Percentiles rank a stretch among this genome's conserved stretches.
Evolutionary conservation across 1,140 invertebrate genomes (phyloP).

Genomic region (Hesperophylax magnus): DNA sequence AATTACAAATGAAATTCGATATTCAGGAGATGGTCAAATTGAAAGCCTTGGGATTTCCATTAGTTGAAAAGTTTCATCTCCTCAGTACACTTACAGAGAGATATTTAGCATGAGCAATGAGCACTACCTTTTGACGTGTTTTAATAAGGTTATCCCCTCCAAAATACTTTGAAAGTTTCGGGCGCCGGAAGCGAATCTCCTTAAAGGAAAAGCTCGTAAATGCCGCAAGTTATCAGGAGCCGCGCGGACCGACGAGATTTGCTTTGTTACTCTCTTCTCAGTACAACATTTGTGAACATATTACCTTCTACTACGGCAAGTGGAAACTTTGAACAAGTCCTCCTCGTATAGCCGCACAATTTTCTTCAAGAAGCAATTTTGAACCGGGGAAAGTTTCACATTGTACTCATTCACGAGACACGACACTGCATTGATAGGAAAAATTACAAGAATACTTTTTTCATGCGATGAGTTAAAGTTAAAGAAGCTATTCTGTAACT

Average conservation of each 20-base stretch:
- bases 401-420: background rate
- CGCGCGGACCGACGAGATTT: conserved; percentile 1
- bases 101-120: conserved; percentile 55
- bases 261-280: background rate
- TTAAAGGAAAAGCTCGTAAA: conserved; percentile 4
- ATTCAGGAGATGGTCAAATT: conserved; percentile 20
- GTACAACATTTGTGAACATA: conserved; percentile 24
- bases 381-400: background rate
- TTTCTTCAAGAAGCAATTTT: conserved; percentile 30
- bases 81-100: conserved; percentile 18
- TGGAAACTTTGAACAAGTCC: conserved; percentile 18
- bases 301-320: background rate
- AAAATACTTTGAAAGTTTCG: conserved; percentile 32
- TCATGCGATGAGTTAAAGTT: no score
- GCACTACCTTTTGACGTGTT: conserved; percentile 52
- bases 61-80: conserved; percentile 18
- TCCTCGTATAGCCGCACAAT: background rate
- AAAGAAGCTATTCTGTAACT: no score
- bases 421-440: no score
- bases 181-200: conserved; percentile 45
- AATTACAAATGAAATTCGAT: conserved; percentile 20
- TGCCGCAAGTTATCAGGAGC: conserved; percentile 9
- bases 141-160: conserved; percentile 51
- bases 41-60: conserved; percentile 22
- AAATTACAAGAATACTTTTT: no score